These are phyloP conservation scores for Mnemiopsis leidyi DNA, from an alignment of 37 sponge, comb jelly and placozoan genomes.

Conservation along the genomic window DNA sequence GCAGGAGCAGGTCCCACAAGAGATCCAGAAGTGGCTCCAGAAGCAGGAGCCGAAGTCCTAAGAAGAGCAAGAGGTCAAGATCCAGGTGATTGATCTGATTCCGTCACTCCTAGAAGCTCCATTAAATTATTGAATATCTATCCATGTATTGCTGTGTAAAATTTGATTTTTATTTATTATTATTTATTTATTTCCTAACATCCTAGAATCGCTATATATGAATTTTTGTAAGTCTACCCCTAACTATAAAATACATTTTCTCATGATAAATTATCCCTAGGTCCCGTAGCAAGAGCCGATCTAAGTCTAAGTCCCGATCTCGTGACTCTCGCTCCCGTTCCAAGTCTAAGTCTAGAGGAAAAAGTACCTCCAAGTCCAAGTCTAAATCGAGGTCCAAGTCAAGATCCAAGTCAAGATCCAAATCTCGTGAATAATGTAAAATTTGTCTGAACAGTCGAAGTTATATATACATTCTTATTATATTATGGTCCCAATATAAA, in stretches of 20 bases:
- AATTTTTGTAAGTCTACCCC: too few relatives aligned
- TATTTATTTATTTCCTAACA: too few relatives aligned
- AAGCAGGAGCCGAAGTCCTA: constrained; percentile 29
- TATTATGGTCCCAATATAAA: too few relatives aligned
- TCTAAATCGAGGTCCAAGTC: background rate
- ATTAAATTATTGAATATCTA: too few relatives aligned
- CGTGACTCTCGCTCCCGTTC: background rate
- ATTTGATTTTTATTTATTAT: too few relatives aligned
- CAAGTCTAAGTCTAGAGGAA: background rate
- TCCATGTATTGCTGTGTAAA: too few relatives aligned
- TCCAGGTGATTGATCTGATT: background rate
- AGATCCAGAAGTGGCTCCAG: constrained; percentile 58
- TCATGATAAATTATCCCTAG: too few relatives aligned
- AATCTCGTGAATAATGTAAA: constrained; percentile 21
- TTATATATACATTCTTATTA: too few relatives aligned
- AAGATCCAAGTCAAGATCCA: background rate
- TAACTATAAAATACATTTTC: too few relatives aligned
- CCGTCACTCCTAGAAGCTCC: background rate
- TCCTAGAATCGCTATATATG: too few relatives aligned
- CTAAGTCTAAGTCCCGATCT: constrained; percentile 10
- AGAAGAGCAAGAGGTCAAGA: constrained; percentile 12
- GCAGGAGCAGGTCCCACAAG: constrained; percentile 60
- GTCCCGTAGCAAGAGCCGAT: background rate
- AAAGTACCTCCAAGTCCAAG: background rate
- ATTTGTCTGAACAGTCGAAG: too few relatives aligned